phyloP scores from a whole-genome alignment of 2,113 vertebrate species.

The Eupsittula cactorum region DNA sequence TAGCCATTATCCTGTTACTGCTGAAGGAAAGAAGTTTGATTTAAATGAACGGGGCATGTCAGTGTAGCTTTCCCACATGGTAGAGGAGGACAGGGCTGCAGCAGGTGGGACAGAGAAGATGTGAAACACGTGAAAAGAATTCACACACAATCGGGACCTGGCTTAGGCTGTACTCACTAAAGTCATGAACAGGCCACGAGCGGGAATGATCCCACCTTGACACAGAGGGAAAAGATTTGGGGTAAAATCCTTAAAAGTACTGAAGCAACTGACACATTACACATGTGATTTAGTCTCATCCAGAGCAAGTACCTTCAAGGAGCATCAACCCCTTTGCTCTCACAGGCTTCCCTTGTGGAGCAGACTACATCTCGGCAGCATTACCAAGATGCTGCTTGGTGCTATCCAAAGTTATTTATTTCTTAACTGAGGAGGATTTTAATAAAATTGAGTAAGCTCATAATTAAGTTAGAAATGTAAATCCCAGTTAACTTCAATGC shows the following conservation, averaged over 20 bases:
- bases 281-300: background rate
- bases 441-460: background rate
- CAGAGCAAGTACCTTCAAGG: background rate
- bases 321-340: background rate
- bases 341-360: background rate
- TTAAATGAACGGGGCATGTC: background rate
- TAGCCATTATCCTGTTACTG: rapidly evolving
- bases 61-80: background rate
- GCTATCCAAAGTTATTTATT: background rate
- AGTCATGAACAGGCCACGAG: background rate
- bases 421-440: background rate
- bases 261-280: background rate
- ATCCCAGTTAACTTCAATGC: background rate
- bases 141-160: background rate
- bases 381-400: rapidly evolving
- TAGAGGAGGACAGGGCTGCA: background rate
- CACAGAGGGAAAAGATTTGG: background rate
- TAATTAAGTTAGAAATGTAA: background rate
- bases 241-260: background rate
- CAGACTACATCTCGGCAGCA: rapidly evolving
- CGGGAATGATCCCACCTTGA: background rate
- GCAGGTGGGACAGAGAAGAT: background rate
- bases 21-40: background rate
- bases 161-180: background rate
- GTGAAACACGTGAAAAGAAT: background rate